These are phyloP conservation scores for Hydriomena furcata DNA, from an alignment of 2,888 invertebrate species.

Conservation along the genomic window DNA sequence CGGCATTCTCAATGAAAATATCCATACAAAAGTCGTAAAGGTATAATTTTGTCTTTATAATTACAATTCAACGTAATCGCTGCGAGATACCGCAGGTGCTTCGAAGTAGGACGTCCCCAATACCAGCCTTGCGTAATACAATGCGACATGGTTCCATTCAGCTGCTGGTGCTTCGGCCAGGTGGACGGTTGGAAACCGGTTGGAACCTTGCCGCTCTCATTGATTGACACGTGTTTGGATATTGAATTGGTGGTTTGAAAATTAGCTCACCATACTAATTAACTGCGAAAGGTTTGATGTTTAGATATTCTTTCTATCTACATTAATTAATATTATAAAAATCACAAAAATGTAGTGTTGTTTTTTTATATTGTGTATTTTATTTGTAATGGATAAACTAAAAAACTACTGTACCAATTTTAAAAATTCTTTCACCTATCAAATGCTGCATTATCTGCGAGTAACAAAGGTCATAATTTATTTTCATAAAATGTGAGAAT, in stretches of 20 bases:
- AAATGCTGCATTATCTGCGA: too few species aligned
- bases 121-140: conserved; percentile 34
- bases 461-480: too few species aligned
- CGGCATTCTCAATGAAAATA: conserved; percentile 2
- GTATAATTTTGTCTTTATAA: conserved; percentile 12
- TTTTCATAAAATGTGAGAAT: too few species aligned
- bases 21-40: conserved; percentile 1
- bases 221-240: conserved; percentile 17
- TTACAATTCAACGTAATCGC: conserved; percentile 22
- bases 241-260: not conserved
- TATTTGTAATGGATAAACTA: too few species aligned
- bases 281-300: too few species aligned
- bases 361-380: too few species aligned
- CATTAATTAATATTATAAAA: too few species aligned
- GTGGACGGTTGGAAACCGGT: conserved; percentile 22
- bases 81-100: conserved; percentile 37
- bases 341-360: too few species aligned
- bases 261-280: not conserved
- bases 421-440: too few species aligned
- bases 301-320: too few species aligned
- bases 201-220: conserved; percentile 24
- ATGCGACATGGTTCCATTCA: conserved; percentile 33
- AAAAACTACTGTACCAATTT: too few species aligned
- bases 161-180: conserved; percentile 19
- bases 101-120: conserved; percentile 37